Conservation (phyloP, 2,888 invertebrate genomes). For the Synergus japonicus region DNA sequence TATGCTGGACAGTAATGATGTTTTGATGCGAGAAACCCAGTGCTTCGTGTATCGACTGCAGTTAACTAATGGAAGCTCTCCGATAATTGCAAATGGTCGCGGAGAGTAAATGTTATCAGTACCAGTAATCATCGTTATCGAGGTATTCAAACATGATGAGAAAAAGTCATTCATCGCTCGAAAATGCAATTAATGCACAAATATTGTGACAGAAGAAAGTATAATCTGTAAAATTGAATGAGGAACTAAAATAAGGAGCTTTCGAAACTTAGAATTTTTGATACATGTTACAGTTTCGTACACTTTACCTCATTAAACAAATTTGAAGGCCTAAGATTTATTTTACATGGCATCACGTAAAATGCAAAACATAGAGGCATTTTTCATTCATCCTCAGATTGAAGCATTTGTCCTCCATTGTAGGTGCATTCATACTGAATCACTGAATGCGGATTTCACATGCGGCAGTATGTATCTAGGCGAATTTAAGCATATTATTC, state of each 20-base stretch:
- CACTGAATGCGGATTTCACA: constrained; percentile 19
- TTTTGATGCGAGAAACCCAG: constrained; percentile 74
- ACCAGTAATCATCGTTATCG: constrained; percentile 74
- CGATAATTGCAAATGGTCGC: constrained; percentile 75
- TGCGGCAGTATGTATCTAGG: constrained; percentile 55
- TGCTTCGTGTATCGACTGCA: constrained; percentile 73
- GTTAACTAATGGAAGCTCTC: constrained; percentile 77
- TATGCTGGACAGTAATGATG: constrained; percentile 73
- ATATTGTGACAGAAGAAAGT: not conserved
- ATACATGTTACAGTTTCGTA: not conserved
- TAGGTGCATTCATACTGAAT: constrained; percentile 25
- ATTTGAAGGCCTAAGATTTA: not conserved
- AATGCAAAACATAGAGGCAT: not conserved
- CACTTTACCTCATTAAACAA: not conserved
- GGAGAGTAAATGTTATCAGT: constrained; percentile 73
- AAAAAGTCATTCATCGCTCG: not conserved
- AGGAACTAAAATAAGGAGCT: not conserved
- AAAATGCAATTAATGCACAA: not conserved
- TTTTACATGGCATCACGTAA: not conserved
- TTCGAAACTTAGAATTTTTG: not conserved
- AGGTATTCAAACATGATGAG: constrained; percentile 48
- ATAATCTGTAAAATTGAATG: too few relatives aligned
- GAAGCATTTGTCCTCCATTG: constrained; percentile 24
- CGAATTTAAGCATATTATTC: constrained; percentile 69
- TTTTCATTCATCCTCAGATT: constrained; percentile 24